These are phyloP conservation scores for Caenorhabditis becei DNA, from an alignment of 2,888 invertebrate species.

Conservation along the genomic window DNA sequence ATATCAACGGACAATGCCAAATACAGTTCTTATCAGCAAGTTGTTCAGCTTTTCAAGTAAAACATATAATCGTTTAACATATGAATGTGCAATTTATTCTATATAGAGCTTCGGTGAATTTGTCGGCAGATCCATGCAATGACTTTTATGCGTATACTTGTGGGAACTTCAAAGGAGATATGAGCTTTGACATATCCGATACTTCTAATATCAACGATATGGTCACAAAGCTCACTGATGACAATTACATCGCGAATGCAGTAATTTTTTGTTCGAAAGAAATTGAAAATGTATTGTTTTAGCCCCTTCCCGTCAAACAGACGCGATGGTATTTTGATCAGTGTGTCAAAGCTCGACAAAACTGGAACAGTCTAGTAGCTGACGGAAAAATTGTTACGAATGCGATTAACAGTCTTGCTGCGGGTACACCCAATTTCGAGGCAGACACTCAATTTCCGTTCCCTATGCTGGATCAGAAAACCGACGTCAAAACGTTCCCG, in stretches of 20 bases:
- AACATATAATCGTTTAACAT: not conserved
- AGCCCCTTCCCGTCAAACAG: slow-evolving; percentile 67
- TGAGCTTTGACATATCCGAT: slow-evolving; percentile 68
- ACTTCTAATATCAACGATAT: slow-evolving; percentile 59
- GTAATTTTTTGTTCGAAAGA: slow-evolving; percentile 36
- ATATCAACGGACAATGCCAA: slow-evolving; percentile 21
- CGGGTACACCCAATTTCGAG: slow-evolving; percentile 20
- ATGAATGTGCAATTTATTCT: not conserved
- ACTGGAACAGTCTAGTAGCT: slow-evolving; percentile 54
- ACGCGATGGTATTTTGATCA: slow-evolving; percentile 61
- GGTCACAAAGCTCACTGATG: slow-evolving; percentile 51
- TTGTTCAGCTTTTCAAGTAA: slow-evolving; percentile 63
- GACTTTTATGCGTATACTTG: slow-evolving; percentile 75
- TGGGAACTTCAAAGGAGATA: slow-evolving; percentile 55
- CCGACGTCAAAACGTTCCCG: slow-evolving; percentile 45
- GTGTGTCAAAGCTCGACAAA: slow-evolving; percentile 57
- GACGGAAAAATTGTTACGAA: slow-evolving; percentile 50
- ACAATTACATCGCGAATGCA: slow-evolving; percentile 46
- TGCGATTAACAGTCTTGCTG: slow-evolving; percentile 43
- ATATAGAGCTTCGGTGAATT: slow-evolving; percentile 65
- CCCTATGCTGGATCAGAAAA: slow-evolving; percentile 66
- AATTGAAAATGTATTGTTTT: slow-evolving; percentile 26
- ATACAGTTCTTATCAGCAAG: slow-evolving; percentile 52
- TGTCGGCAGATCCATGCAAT: slow-evolving; percentile 70
- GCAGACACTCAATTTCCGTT: slow-evolving; percentile 53